These are phyloP conservation scores for Cydia fagiglandana DNA, from an alignment of 1,140 invertebrate genomes.

Conservation along the genomic window DNA sequence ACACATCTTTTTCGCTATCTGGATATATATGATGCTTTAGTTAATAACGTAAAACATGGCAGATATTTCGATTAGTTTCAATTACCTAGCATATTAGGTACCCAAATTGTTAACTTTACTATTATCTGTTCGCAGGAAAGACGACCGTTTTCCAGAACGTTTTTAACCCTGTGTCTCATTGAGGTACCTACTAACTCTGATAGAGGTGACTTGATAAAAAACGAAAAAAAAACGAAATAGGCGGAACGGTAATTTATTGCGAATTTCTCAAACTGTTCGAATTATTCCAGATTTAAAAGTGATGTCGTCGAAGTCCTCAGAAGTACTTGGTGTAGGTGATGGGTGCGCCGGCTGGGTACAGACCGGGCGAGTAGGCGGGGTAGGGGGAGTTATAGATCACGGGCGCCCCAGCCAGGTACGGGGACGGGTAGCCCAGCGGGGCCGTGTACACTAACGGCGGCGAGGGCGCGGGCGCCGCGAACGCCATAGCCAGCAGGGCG, in stretches of 20 bases:
- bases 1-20: too few species aligned
- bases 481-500: slow-evolving; percentile 35
- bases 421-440: slow-evolving; percentile 19
- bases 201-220: too few species aligned
- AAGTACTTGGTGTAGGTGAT: slow-evolving; percentile 39
- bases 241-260: slow-evolving; percentile 31
- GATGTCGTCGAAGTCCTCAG: neutral
- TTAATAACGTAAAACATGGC: too few species aligned
- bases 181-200: too few species aligned
- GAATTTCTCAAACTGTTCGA: slow-evolving; percentile 1
- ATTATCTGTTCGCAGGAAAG: too few species aligned
- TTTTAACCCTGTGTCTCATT: too few species aligned
- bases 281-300: slow-evolving; percentile 29
- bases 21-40: too few species aligned
- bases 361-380: slow-evolving; percentile 37
- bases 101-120: too few species aligned
- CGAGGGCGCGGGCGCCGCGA: slow-evolving; percentile 37
- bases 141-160: too few species aligned
- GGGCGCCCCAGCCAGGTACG: slow-evolving; percentile 30
- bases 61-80: too few species aligned
- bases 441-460: neutral
- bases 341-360: slow-evolving; percentile 33
- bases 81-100: too few species aligned
- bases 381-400: slow-evolving; percentile 37
- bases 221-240: slow-evolving; percentile 3